These are phyloP conservation scores for Hydrochoerus hydrochaeris DNA, from an alignment of 2,113 vertebrate species.

Conservation along the genomic window DNA sequence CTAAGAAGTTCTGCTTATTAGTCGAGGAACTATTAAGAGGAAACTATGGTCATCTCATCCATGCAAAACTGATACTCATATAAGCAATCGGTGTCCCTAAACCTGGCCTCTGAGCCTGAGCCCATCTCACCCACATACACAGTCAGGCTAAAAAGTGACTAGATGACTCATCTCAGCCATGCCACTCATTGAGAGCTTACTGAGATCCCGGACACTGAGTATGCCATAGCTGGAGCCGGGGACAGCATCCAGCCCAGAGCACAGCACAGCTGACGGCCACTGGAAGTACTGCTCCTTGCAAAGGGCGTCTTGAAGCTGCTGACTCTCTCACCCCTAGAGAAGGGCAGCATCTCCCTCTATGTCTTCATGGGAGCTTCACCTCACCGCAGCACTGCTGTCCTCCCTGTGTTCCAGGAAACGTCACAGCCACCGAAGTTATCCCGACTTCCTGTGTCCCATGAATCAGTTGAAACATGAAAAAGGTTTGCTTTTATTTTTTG, in stretches of 20 bases:
- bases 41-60: not conserved
- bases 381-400: not conserved
- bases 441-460: not conserved
- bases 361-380: not conserved
- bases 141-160: not conserved
- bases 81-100: not conserved
- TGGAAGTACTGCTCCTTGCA: not conserved
- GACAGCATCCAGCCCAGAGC: not conserved
- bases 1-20: not conserved
- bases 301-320: not conserved
- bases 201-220: not conserved
- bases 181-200: not conserved
- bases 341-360: not conserved
- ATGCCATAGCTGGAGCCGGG: not conserved
- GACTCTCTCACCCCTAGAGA: not conserved
- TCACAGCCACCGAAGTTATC: not conserved
- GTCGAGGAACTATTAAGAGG: not conserved
- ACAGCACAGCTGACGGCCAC: not conserved
- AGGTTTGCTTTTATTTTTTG: not conserved
- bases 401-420: not conserved
- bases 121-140: not conserved
- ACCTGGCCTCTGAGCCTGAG: not conserved
- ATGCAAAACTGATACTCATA: not conserved
- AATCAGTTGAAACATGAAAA: not conserved
- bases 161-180: not conserved